Conservation (phyloP, 2,797 vertebrate species). For the Acipenser transmontanus region DNA sequence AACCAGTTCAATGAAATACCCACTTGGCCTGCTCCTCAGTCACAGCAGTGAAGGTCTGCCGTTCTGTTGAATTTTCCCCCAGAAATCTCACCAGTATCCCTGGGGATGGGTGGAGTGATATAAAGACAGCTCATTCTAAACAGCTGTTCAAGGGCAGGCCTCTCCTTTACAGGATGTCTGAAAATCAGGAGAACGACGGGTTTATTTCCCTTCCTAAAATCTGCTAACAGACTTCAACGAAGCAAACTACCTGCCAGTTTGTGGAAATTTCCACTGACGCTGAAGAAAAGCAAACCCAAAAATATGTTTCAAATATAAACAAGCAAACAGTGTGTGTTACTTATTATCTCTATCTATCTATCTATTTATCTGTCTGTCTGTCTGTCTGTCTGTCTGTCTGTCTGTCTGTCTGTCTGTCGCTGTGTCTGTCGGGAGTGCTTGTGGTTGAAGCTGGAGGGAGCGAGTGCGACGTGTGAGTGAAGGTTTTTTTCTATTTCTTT, state of each 20-base stretch:
- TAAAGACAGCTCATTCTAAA: not conserved
- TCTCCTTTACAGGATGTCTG: not conserved
- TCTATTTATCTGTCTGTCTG: not conserved
- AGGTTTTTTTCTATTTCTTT: too few species aligned
- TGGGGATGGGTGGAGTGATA: not conserved
- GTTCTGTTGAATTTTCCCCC: not conserved
- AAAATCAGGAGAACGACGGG: too few species aligned
- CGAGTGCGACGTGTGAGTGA: too few species aligned
- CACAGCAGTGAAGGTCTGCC: not conserved
- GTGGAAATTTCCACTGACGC: too few species aligned
- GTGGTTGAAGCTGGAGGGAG: too few species aligned
- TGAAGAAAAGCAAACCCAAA: too few species aligned
- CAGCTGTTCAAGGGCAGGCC: slow-evolving; percentile 3
- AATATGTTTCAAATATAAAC: too few species aligned
- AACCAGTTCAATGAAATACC: not conserved
- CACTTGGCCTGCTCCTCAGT: not conserved
- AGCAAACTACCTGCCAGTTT: too few species aligned
- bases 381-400: not conserved
- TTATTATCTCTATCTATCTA: not conserved
- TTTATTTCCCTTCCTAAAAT: too few species aligned
- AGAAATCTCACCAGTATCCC: not conserved
- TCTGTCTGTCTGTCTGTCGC: not conserved
- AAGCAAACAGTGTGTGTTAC: too few species aligned
- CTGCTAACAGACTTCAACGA: too few species aligned
- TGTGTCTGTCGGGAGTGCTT: too few species aligned